phyloP scores from a whole-genome alignment of 2,797 vertebrate species.

The Rhinella marina region DNA sequence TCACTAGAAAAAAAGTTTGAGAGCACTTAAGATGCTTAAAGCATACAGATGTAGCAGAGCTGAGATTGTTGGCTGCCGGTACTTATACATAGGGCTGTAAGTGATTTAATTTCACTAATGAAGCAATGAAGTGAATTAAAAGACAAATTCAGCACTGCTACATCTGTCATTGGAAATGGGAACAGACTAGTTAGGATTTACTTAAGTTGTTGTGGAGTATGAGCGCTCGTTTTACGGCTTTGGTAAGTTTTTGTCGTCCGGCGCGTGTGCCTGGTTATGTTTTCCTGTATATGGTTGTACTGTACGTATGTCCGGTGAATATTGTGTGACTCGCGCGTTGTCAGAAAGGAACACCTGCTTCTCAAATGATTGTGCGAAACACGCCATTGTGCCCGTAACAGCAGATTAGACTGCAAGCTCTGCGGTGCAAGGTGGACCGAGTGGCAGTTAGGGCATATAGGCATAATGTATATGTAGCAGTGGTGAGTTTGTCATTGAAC shows the following conservation, averaged over 20 bases:
- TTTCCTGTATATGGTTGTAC: background rate
- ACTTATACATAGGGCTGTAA: background rate
- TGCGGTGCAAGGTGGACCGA: background rate
- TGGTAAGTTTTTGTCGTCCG: background rate
- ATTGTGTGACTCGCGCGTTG: too few species aligned
- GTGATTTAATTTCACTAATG: background rate
- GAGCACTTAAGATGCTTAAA: background rate
- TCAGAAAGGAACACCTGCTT: background rate
- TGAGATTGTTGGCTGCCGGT: background rate
- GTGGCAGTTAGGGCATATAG: background rate
- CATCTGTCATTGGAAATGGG: background rate
- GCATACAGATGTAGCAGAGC: background rate
- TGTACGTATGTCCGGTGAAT: background rate
- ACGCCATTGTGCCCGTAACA: background rate
- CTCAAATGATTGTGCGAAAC: background rate
- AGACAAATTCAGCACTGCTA: background rate
- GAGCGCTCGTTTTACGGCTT: background rate
- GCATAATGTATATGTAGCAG: background rate
- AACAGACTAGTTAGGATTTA: background rate
- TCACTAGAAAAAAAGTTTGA: background rate
- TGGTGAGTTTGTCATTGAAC: background rate
- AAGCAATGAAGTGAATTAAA: background rate
- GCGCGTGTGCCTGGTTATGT: background rate
- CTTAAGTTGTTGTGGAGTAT: background rate
- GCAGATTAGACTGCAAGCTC: slow-evolving; percentile 8